Percentiles rank a stretch among this genome's conserved stretches.
Conservation (phyloP, 2,888 invertebrate genomes). For the Eledone cirrhosa region DNA sequence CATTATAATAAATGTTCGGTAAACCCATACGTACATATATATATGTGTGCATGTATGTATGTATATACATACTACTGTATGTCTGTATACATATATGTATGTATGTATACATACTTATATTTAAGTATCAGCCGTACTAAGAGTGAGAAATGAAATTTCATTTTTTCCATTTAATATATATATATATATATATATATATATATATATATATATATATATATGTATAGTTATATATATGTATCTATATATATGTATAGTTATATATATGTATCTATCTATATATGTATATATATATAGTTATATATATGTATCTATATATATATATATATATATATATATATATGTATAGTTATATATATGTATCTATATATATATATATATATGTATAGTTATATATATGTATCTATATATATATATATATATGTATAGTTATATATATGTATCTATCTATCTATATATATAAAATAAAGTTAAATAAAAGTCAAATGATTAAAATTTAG, state of each 20-base stretch:
- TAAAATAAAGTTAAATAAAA: too few relatives aligned
- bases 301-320: background rate
- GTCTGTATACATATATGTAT: too few relatives aligned
- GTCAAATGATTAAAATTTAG: too few relatives aligned
- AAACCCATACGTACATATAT: too few relatives aligned
- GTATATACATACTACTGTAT: too few relatives aligned
- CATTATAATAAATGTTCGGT: too few relatives aligned
- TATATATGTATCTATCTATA: background rate
- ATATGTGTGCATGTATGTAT: too few relatives aligned
- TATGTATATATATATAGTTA: too few relatives aligned
- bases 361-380: background rate
- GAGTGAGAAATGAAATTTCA: too few relatives aligned
- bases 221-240: background rate
- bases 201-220: background rate
- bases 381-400: background rate
- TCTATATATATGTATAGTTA: background rate
- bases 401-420: constrained; percentile 1
- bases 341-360: background rate
- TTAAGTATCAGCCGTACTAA: too few relatives aligned
- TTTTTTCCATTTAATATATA: too few relatives aligned
- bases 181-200: constrained; percentile 1
- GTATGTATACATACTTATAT: too few relatives aligned
- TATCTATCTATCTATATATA: background rate
- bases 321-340: background rate
- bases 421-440: background rate